Conservation (phyloP, 2,113 vertebrate species). For the Pteropus alecto region DNA sequence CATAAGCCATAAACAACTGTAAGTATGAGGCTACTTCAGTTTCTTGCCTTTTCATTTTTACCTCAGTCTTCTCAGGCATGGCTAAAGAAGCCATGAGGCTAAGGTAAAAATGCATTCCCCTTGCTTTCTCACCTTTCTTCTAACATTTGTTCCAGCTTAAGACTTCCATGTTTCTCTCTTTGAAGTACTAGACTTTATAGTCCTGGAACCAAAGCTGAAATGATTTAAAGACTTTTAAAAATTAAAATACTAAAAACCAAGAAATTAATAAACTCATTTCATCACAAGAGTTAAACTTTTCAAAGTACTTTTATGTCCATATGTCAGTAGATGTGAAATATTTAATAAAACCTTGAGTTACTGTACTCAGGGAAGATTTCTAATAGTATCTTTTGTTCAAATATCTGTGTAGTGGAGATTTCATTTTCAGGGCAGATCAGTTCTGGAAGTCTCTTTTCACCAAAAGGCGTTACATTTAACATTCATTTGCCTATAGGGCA, state of each 20-base stretch:
- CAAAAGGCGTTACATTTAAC: not conserved
- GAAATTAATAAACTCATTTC: not conserved
- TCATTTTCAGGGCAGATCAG: not conserved
- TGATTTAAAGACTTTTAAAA: not conserved
- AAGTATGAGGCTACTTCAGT: not conserved
- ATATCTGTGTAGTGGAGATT: not conserved
- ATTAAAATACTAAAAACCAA: not conserved
- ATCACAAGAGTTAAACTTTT: not conserved
- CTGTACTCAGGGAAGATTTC: not conserved
- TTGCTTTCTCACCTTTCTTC: not conserved
- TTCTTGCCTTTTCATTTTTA: not conserved
- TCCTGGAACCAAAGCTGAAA: not conserved
- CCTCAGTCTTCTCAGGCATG: not conserved
- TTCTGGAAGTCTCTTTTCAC: slow-evolving; percentile 16
- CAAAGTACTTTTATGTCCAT: not conserved
- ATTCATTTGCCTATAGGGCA: not conserved
- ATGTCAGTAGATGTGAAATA: not conserved
- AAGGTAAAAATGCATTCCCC: not conserved
- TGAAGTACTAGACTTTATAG: not conserved
- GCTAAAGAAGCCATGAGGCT: not conserved
- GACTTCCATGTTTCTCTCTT: not conserved
- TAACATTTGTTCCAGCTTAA: not conserved
- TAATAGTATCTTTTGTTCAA: not conserved
- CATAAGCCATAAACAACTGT: not conserved
- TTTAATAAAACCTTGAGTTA: not conserved